Evolutionary conservation across 2,113 vertebrate species (phyloP).

Genomic region (Halcyon senegalensis): DNA sequence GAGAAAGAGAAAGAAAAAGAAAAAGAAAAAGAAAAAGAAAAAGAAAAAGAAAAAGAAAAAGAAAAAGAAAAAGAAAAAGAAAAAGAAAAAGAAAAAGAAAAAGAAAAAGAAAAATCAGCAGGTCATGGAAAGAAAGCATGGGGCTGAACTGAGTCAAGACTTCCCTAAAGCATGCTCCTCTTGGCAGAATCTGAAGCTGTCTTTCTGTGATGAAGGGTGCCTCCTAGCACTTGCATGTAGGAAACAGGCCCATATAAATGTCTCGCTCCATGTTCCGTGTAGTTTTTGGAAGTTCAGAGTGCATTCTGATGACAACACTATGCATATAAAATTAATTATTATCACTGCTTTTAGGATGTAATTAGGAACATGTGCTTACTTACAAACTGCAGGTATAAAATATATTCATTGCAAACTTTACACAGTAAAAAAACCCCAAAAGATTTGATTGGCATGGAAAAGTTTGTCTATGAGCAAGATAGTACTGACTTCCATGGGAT

Average conservation of each 20-base stretch:
- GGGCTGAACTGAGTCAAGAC: neutral
- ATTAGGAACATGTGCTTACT: neutral
- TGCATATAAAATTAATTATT: neutral
- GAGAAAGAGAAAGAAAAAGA: too few species aligned
- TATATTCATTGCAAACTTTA: neutral
- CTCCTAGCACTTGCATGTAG: neutral
- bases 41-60: neutral
- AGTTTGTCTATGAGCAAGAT: slow-evolving; percentile 39
- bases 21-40: neutral
- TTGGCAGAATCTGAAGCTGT: neutral
- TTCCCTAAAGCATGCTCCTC: fast-evolving
- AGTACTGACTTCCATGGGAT: slow-evolving; percentile 51
- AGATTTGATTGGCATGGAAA: slow-evolving; percentile 10
- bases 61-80: too few species aligned
- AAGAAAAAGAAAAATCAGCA: neutral
- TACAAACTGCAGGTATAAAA: neutral
- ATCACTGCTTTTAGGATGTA: neutral
- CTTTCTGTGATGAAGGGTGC: neutral
- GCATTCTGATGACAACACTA: neutral
- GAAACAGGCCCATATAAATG: neutral
- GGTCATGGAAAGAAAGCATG: neutral
- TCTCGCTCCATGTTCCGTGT: neutral
- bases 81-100: too few species aligned
- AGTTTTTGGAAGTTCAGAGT: neutral
- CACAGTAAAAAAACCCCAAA: neutral